phyloP scores from a whole-genome alignment of 1,140 invertebrate genomes.

The Augochlora pura region DNA sequence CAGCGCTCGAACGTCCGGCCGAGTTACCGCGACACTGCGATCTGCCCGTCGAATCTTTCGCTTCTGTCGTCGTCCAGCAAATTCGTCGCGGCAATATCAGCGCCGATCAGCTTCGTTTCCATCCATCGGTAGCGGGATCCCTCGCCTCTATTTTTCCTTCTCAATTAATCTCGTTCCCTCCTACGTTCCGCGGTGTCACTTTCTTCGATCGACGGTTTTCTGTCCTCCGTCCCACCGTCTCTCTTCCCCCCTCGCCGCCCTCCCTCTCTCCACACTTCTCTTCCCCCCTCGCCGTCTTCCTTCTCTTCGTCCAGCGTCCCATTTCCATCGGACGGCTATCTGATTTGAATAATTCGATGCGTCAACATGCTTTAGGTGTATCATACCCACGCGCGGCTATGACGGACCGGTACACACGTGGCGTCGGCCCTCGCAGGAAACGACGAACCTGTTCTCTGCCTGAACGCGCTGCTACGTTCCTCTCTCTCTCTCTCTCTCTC shows the following conservation, averaged over 20 bases:
- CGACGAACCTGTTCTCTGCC: slow-evolving; percentile 45
- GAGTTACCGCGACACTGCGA: neutral
- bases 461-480: slow-evolving; percentile 33
- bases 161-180: neutral
- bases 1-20: too few species aligned
- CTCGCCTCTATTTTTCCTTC: neutral
- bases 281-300: neutral
- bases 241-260: neutral
- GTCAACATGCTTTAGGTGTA: slow-evolving; percentile 62
- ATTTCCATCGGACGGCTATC: slow-evolving; percentile 26
- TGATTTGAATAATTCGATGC: slow-evolving; percentile 65
- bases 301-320: neutral
- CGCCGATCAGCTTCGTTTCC: neutral
- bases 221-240: neutral
- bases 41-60: neutral
- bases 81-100: neutral
- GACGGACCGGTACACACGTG: slow-evolving; percentile 43
- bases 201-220: neutral
- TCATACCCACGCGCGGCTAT: slow-evolving; percentile 38
- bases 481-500: too few species aligned
- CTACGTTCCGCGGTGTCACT: neutral
- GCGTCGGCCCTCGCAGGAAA: slow-evolving; percentile 45
- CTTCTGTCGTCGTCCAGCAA: neutral
- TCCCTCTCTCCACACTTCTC: too few species aligned
- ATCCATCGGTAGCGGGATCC: neutral